phyloP scores from a whole-genome alignment of 2,797 vertebrate genomes.

The Megalops cyprinoides region DNA sequence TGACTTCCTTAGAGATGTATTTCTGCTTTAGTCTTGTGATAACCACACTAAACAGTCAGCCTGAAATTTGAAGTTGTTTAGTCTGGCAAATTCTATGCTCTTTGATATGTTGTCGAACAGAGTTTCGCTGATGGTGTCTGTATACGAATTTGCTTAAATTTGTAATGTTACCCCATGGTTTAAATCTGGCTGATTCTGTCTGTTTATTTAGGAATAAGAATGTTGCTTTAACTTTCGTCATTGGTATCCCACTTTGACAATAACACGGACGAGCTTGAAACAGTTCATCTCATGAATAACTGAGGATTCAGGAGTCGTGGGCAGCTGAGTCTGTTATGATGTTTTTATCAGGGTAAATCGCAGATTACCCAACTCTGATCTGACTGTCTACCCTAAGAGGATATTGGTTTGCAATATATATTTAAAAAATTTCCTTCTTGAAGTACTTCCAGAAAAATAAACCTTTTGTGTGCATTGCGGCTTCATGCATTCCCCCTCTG shows the following conservation, averaged over 20 bases:
- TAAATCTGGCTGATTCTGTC: constrained; percentile 18
- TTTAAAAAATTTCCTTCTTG: constrained; percentile 25
- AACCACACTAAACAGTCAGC: constrained; percentile 63
- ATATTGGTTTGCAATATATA: constrained; percentile 48
- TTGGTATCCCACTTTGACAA: neutral
- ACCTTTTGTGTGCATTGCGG: constrained; percentile 61
- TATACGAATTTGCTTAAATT: constrained; percentile 39
- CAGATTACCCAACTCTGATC: constrained; percentile 33
- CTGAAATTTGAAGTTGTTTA: constrained; percentile 54
- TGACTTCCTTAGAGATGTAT: constrained; percentile 77
- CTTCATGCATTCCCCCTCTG: constrained; percentile 41
- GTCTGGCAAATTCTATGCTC: constrained; percentile 26
- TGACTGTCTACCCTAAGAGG: constrained; percentile 32
- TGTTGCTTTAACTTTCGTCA: too few species aligned
- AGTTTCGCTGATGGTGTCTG: constrained; percentile 33
- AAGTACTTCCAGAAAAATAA: constrained; percentile 47
- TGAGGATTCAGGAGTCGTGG: constrained; percentile 31
- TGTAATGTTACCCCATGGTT: constrained; percentile 32
- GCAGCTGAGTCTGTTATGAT: too few species aligned
- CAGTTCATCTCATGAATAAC: constrained; percentile 19
- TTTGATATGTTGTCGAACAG: constrained; percentile 24
- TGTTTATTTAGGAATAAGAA: constrained; percentile 29
- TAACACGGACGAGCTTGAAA: constrained; percentile 57
- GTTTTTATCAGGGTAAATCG: too few species aligned
- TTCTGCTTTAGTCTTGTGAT: constrained; percentile 79